Evolutionary conservation across 2,797 vertebrate species (phyloP).

Genomic region (Poliocrania exsul): DNA sequence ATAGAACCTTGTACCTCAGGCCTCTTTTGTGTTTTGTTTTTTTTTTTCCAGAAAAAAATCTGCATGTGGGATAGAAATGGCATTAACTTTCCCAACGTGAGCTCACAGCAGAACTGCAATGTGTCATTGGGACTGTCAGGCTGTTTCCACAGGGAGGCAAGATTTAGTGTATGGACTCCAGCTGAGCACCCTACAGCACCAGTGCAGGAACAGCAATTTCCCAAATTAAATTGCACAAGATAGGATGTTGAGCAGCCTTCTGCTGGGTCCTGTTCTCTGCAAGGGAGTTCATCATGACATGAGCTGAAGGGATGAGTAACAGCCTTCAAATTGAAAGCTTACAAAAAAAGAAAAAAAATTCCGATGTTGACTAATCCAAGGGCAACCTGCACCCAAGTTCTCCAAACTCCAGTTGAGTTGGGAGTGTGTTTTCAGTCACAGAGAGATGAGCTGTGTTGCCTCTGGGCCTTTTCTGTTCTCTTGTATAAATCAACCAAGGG

Average conservation of each 20-base stretch:
- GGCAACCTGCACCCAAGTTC: neutral
- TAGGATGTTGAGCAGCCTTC: slow-evolving; percentile 31
- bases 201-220: slow-evolving; percentile 21
- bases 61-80: slow-evolving; percentile 15
- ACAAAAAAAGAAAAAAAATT: neutral
- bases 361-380: slow-evolving; percentile 31
- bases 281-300: slow-evolving; percentile 26
- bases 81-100: neutral
- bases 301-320: slow-evolving; percentile 49
- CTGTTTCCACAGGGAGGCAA: neutral
- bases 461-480: slow-evolving; percentile 39
- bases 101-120: neutral
- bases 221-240: slow-evolving; percentile 61
- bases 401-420: neutral
- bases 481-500: slow-evolving; percentile 38
- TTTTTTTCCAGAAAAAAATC: slow-evolving; percentile 1
- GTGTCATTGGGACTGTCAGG: neutral
- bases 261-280: slow-evolving; percentile 20
- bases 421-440: neutral
- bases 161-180: neutral
- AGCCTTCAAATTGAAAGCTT: slow-evolving; percentile 8
- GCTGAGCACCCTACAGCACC: slow-evolving; percentile 1
- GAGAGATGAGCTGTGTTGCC: neutral
- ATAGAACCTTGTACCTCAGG: neutral
- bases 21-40: slow-evolving; percentile 13